Base-by-base conservation (phyloP, 2,888 invertebrate genomes). In the Pegoplata infirma region DNA sequence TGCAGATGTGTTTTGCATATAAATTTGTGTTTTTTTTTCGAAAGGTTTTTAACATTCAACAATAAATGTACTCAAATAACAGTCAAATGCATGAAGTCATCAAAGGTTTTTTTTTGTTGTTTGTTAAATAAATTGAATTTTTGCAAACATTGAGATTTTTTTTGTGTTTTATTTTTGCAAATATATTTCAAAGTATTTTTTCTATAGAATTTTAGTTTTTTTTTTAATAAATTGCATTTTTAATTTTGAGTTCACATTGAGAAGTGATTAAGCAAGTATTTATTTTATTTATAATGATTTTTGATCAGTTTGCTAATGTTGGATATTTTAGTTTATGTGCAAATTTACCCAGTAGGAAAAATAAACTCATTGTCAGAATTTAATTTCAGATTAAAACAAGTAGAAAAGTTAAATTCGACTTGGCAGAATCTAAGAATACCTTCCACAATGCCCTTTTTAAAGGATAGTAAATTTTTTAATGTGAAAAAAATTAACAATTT, bases 21-120 rank as follows among this genome's bases (percentile, higher is more conserved):
- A 6, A 17, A 16, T 36, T 32, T 21, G 23, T 8, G 1, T 46
- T 64, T 66, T 25, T 16, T 44, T 55, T 53, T 28, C 36, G 49
- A 49, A 47, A 47, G 44, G 23, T 36, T 21, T 25, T 16, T 47
- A 17, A 36, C 28, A 58, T 53, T 47, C 17, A 36, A 36, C 4
- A 23, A 49, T 32, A 46, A 46, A 55, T 63, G 6, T 46, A 19
- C 23, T 73, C 51, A 69, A 76, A 71, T 59, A 66, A 47, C 59
- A 32, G 53, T 59, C 58, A 64, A 64, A 68, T 53, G n/a, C 36
- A 78, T 68, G 63, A 73, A 69, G 63, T 68, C 68, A 77, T 77
- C 77, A 44, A 32, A 56, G 12, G 44, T 53, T 44, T 53, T 21
- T 56, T 17, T 47, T 58, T 36, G 16, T 73, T 40, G 40, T 21